phyloP scores from a whole-genome alignment of 2,113 vertebrate genomes.

The Passer montanus region DNA sequence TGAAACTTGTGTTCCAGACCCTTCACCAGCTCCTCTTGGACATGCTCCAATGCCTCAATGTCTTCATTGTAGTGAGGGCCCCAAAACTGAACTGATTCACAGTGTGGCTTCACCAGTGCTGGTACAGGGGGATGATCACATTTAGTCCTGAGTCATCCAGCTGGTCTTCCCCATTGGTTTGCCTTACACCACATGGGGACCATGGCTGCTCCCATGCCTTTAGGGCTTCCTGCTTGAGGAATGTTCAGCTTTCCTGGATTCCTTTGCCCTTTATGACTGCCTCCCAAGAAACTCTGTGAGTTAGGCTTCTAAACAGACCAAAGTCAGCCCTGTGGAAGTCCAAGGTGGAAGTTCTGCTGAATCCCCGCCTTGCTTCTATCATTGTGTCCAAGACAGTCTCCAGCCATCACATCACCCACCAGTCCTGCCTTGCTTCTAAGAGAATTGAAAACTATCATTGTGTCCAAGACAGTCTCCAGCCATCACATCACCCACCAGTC shows the following conservation, averaged over 20 bases:
- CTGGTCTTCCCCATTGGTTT: not conserved
- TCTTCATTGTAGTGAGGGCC: not conserved
- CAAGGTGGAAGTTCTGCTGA: not conserved
- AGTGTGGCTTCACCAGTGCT: not conserved
- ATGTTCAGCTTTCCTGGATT: not conserved
- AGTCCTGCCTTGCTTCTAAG: not conserved
- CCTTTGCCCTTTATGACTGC: not conserved
- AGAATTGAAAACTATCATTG: not conserved
- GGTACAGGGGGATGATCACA: not conserved
- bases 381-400: too few relatives aligned
- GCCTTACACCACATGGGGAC: not conserved
- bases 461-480: too few relatives aligned
- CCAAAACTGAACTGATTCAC: not conserved
- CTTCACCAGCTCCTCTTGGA: not conserved
- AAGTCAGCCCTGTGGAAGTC: not conserved
- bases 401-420: too few relatives aligned
- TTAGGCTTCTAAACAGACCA: not conserved
- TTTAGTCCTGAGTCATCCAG: not conserved
- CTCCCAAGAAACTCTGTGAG: not conserved
- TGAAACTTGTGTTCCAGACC: not conserved
- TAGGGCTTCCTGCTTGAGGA: not conserved
- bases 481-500: not conserved
- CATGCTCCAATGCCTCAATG: rapidly evolving
- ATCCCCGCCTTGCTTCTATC: not conserved
- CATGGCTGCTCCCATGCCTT: not conserved